Conservation (phyloP, 2,888 invertebrate species). For the Molorchus minor region DNA sequence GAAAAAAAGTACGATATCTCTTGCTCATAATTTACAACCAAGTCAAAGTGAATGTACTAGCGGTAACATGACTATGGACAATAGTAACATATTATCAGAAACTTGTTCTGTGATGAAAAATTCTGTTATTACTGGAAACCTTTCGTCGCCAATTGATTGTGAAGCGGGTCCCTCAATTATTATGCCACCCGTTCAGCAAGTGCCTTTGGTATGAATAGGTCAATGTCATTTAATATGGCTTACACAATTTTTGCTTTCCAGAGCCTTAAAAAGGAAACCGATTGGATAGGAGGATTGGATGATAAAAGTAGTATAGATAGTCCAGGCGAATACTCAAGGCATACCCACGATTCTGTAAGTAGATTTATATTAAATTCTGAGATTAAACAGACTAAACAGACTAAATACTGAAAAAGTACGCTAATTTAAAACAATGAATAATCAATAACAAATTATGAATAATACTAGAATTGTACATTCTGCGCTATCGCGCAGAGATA, state of each 20-base stretch:
- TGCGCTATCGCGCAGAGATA: too few relatives aligned
- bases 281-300: constrained; percentile 80
- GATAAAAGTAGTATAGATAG: constrained; percentile 81
- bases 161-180: constrained; percentile 86
- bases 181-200: constrained; percentile 87
- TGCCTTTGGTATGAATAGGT: constrained; percentile 75
- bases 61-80: constrained; percentile 67
- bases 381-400: not conserved
- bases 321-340: constrained; percentile 77
- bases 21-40: constrained; percentile 48
- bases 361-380: not conserved
- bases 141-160: constrained; percentile 73
- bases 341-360: constrained; percentile 87
- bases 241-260: constrained; percentile 63
- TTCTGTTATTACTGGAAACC: constrained; percentile 65
- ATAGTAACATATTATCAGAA: constrained; percentile 50
- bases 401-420: too few relatives aligned
- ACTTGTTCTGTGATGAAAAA: constrained; percentile 62
- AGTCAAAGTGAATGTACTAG: constrained; percentile 62
- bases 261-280: constrained; percentile 90
- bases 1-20: constrained; percentile 23
- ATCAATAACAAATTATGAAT: too few relatives aligned
- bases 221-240: constrained; percentile 13
- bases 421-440: too few relatives aligned
- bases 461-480: too few relatives aligned